phyloP scores from a whole-genome alignment of 2,888 invertebrate species.

The Podotricha telesiphe region DNA sequence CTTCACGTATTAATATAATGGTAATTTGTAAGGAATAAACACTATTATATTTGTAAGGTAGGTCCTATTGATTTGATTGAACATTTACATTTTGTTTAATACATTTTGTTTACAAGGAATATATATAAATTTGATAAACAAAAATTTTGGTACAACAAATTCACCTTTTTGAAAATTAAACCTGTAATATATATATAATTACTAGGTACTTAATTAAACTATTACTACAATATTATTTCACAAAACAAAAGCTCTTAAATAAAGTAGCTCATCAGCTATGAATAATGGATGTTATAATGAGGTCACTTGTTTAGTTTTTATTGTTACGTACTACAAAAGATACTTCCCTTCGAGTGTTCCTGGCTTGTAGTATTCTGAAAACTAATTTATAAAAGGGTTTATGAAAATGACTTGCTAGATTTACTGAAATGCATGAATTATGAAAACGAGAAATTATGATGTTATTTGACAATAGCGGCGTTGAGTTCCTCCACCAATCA shows the following conservation, averaged over 20 bases:
- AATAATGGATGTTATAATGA: slow-evolving; percentile 15
- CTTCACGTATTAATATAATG: too few species aligned
- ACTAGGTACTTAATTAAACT: not conserved
- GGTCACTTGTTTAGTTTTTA: slow-evolving; percentile 9
- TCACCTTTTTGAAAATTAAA: too few species aligned
- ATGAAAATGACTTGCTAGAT: not conserved
- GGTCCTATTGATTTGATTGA: too few species aligned
- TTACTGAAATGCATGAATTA: not conserved
- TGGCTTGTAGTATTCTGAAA: not conserved
- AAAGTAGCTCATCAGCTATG: slow-evolving; percentile 12
- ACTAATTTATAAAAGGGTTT: not conserved
- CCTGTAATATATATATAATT: too few species aligned
- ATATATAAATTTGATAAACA: too few species aligned
- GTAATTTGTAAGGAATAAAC: too few species aligned
- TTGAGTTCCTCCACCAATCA: too few species aligned
- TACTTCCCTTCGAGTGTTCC: not conserved
- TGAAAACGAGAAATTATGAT: not conserved
- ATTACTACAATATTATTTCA: not conserved
- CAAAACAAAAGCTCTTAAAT: slow-evolving; percentile 16
- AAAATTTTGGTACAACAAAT: too few species aligned
- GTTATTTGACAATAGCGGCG: not conserved
- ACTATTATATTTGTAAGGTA: too few species aligned
- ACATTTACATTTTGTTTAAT: too few species aligned
- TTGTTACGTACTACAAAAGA: slow-evolving; percentile 6
- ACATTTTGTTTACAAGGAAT: too few species aligned